Evolutionary conservation across 1,140 invertebrate species (phyloP), one percentile per base, ranked within the genome.

Genomic region (Drosophila guanche): DNA sequence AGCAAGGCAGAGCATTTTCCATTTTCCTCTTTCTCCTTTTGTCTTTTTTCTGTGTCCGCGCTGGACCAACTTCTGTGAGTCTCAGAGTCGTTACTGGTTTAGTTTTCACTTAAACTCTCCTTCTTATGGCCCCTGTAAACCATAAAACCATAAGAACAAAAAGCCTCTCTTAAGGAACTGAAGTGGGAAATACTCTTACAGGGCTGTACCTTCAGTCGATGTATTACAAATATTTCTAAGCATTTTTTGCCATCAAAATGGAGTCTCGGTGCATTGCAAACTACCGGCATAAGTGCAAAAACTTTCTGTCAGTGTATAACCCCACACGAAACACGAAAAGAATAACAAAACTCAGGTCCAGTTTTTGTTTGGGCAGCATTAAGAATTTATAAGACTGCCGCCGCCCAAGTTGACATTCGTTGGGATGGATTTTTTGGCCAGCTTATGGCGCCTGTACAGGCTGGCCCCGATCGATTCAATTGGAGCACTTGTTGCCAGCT

Each of bases 361-460:
- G 42, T 37, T 43, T 33, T 20, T 41, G 4, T 20, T 47, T 56
- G 29, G 14, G 25, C 33, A n/a, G 63, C 51, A 68, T 68, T 68
- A 68, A 12, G 62, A 68, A 56, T 68, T 68, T 68, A 68, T 68
- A 68, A 40, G 50, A 33, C 33, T 37, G 10, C 23, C 25, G 10
- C 23, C 25, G 45, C 33, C 7, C 3, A 46, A 42, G 27, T 37
- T 52, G 51, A 48, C 57, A 62, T 54, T 23, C 43, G 40, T 7
- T 14, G 5, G n/a, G 33, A 23, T 40, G 52, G 72, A 76, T 69
- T 79, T 68, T 61, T 63, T 29, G 62, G 51, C 22, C 62, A 76
- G 80, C 79, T 84, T 85, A 85, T 68, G 71, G 63, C 60, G 70
- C 70, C 27, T 74, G 67, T 33, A 2, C 29, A 33, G 29, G 29